Base-by-base conservation (phyloP, 2,888 invertebrate genomes). In the Tetragnatha montana region DNA sequence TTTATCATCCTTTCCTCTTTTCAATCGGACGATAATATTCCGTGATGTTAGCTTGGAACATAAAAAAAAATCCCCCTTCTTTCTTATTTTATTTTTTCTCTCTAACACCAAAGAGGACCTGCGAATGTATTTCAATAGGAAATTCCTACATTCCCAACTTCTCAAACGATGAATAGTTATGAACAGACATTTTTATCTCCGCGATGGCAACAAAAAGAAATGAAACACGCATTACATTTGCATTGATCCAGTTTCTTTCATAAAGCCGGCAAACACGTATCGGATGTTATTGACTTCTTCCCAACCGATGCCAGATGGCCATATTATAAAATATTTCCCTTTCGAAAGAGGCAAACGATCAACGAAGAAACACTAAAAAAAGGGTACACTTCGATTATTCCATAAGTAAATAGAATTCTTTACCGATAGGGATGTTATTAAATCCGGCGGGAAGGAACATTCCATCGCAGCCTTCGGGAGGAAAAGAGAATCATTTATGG, bases 391-490 rank as follows among this genome's bases (percentile, higher is more conserved):
- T 78, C 78, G 78, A 78, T 78, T 74, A 71, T 21, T 50, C 83
- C 76, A 84, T 84, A 75, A 68, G 83, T 76, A 84, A 84, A 84
- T 84, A 76, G 83, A 84, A 84, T 84, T 84, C 73, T 68, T 76
- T 68, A 76, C 19, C 22, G 74, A 82, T 50, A 74, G 82, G 60
- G 73, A 60, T 74, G 60, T 51, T 82, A 73, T 82, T 74, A 60
- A 74, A 74, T 60, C 60, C 12, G 22, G 78, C 7, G 19, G 73
- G 21, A 73, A 82, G 14, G n/a, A 74, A 74, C 7, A 81, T 71
- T 12, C 21, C 35, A n/a, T 71, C 70, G 17, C 19, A 14, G 21
- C 82, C 82, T 60, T n/a, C 35, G 12, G 74, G 82, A 73, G 4
- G 4, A 49, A 76, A 76, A 76, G 21, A 49, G 68, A 75, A 76